These are phyloP conservation scores for Malthinus flaveolus DNA, from an alignment of 2,888 invertebrate species.

Conservation along the genomic window DNA sequence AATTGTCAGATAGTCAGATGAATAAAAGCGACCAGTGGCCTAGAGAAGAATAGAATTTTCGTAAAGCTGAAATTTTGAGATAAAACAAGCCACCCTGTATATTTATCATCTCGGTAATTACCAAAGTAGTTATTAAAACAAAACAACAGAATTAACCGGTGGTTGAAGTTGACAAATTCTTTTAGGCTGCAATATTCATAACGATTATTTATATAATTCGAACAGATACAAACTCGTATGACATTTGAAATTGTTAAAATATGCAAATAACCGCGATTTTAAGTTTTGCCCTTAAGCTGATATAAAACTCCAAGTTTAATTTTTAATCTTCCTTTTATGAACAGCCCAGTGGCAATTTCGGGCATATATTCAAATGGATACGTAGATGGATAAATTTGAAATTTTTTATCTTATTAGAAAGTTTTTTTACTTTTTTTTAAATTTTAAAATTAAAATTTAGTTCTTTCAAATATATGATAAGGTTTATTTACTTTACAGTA, in stretches of 20 bases:
- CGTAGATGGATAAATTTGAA: conserved; percentile 40
- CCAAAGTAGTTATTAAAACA: too few species aligned
- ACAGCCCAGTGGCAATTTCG: conserved; percentile 25
- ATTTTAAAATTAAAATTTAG: not conserved
- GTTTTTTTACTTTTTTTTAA: not conserved
- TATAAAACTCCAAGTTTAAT: conserved; percentile 36
- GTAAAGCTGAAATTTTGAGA: too few species aligned
- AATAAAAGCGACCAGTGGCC: too few species aligned
- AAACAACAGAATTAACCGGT: too few species aligned
- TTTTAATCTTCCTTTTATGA: conserved; percentile 43
- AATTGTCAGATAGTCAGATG: too few species aligned
- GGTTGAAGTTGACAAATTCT: conserved; percentile 4
- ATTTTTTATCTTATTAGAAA: conserved; percentile 16
- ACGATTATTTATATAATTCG: conserved; percentile 16
- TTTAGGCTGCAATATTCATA: conserved; percentile 1
- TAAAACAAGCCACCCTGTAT: too few species aligned
- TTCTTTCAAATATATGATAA: too few species aligned
- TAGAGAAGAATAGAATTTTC: too few species aligned
- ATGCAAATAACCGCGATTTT: conserved; percentile 41
- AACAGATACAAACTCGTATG: conserved; percentile 27
- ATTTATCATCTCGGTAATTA: too few species aligned
- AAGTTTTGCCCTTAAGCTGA: conserved; percentile 33
- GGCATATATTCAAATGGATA: conserved; percentile 15
- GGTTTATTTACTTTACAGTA: too few species aligned
- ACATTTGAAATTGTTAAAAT: conserved; percentile 42